Conservation (phyloP, 2,797 vertebrate genomes). For the Sparidentex hasta region DNA sequence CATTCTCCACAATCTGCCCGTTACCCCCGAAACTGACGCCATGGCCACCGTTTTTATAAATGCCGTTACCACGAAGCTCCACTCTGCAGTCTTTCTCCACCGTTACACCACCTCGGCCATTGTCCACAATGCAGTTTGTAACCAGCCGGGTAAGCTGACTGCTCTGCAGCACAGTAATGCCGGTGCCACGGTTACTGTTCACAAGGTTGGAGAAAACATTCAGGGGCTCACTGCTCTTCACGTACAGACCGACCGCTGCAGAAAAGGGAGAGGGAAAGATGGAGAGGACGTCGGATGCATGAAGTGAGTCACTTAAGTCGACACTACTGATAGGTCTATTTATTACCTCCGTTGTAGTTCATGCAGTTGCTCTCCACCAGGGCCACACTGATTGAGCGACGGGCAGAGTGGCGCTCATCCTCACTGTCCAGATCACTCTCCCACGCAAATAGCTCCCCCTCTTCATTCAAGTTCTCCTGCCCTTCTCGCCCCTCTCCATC, state of each 20-base stretch:
- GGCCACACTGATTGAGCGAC: conserved; percentile 87
- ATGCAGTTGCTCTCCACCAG: conserved; percentile 93
- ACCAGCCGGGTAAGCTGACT: conserved; percentile 88
- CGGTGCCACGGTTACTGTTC: conserved; percentile 86
- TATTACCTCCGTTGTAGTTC: conserved; percentile 83
- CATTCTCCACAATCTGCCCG: conserved; percentile 90
- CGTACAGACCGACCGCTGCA: conserved; percentile 91
- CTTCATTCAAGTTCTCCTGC: conserved; percentile 91
- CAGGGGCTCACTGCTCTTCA: conserved; percentile 92
- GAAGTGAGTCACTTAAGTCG: not conserved
- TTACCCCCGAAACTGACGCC: conserved; percentile 89
- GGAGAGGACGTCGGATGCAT: not conserved
- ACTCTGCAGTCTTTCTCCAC: conserved; percentile 90
- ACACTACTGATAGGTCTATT: not conserved
- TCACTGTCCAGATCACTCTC: conserved; percentile 92
- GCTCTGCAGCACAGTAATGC: conserved; percentile 91
- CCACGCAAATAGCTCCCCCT: conserved; percentile 90
- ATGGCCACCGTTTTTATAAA: conserved; percentile 91
- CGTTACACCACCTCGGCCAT: conserved; percentile 86
- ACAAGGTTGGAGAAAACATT: conserved; percentile 90
- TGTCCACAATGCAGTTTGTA: conserved; percentile 91
- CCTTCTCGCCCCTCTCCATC: conserved; percentile 80
- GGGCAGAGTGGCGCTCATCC: conserved; percentile 86
- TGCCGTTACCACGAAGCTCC: conserved; percentile 92
- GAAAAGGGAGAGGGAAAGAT: conserved; percentile 10